Base-by-base conservation (phyloP, 1,140 invertebrate species). In the Agraylea sexmaculata region DNA sequence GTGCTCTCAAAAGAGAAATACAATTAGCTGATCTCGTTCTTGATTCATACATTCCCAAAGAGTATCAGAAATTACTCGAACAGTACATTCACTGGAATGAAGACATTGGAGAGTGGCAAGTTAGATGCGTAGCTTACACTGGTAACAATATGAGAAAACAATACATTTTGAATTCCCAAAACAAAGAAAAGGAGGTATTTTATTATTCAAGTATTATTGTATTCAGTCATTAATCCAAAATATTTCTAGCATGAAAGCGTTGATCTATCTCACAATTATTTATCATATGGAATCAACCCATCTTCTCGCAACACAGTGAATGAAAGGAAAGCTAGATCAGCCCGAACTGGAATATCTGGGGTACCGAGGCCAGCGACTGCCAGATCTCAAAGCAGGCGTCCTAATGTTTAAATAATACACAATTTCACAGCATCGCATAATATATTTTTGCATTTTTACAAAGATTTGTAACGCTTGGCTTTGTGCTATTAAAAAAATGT, bases 41-140 rank as follows among this genome's bases (percentile, higher is more conserved):
- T 5, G 80, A 95, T 57, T 79, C 77, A 25, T 96, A 90, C 54
- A 94, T 99, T 60, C 93, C 94, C 4, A 74, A 78, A 51, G 82
- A 93, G 55, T 95, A 94, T 68, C 80, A 83, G 78, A 83, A 85
- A 40, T 77, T 93, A 64, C 89, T 97, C 43, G 88, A 95, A 53
- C 74, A 83, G 51, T 87, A 93, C 59, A 87, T 91, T 11, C 80
- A 85, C 52, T 98, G 92, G 90, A 97, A 96, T 68, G 91, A 97
- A 63, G 92, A 97, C 52, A 91, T 94, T 32, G 93, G 92, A 12
- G 94, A 99, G 62, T 99, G 93, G 88, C 91, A 98, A 59, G 71
- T 98, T 8, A 87, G 87, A 58, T 96, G 92, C 66, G 90, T 99
- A 2, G 95, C 95, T 1, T 99, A 99, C 59, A 95, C 93, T 11